These are phyloP conservation scores for Odocoileus virginianus DNA, from an alignment of 2,113 vertebrate genomes.

Conservation along the genomic window DNA sequence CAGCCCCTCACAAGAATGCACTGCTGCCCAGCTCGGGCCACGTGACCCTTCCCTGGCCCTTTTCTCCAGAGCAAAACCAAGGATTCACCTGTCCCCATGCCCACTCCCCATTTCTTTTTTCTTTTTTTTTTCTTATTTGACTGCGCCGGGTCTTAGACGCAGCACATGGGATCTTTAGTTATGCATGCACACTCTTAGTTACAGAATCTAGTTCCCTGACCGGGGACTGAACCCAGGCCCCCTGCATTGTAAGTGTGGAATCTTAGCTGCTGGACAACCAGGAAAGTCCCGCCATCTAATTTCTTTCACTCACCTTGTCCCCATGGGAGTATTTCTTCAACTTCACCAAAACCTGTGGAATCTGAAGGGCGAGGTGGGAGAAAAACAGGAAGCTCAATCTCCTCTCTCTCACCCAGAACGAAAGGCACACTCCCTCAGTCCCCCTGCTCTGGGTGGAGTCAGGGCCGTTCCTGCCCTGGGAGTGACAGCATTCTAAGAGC, in stretches of 20 bases:
- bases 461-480: not conserved
- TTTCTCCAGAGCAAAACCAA: not conserved
- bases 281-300: not conserved
- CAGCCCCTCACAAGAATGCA: not conserved
- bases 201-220: not conserved
- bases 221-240: not conserved
- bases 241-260: not conserved
- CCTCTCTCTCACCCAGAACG: not conserved
- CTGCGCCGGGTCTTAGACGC: not conserved
- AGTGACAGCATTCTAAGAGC: not conserved
- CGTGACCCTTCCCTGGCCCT: not conserved
- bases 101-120: not conserved
- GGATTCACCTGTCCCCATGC: accelerated
- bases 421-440: not conserved
- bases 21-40: not conserved
- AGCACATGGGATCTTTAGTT: not conserved
- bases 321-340: conserved; percentile 94
- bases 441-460: not conserved
- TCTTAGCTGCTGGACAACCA: not conserved
- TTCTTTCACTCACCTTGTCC: conserved; percentile 86
- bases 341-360: conserved; percentile 94
- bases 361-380: conserved; percentile 77
- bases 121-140: not conserved
- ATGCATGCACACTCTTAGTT: not conserved
- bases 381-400: not conserved